phyloP scores from a whole-genome alignment of 1,140 invertebrate species.

The Magallana ariakensis region DNA sequence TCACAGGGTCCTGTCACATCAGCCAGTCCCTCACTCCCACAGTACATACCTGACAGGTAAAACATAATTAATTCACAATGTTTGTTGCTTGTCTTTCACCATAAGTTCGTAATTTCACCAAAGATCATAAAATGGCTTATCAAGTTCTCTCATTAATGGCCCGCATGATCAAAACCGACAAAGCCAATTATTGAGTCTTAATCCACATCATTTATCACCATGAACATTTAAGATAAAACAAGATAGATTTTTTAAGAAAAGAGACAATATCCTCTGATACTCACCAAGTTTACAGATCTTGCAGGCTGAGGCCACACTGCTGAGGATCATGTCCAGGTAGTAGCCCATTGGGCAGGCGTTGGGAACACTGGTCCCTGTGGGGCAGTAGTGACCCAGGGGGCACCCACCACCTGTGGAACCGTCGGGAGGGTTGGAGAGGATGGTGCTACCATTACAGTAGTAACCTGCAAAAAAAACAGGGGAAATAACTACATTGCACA shows the following conservation, averaged over 20 bases:
- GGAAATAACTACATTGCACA: too few relatives aligned
- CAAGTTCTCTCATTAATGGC: too few relatives aligned
- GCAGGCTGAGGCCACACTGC: constrained; percentile 65
- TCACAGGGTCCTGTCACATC: constrained; percentile 69
- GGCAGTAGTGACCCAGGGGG: constrained; percentile 74
- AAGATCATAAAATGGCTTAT: too few relatives aligned
- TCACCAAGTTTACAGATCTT: constrained; percentile 73
- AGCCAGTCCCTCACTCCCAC: constrained; percentile 69
- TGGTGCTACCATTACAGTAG: constrained; percentile 72
- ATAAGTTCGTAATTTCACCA: too few relatives aligned
- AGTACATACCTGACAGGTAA: constrained; percentile 70
- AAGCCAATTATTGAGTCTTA: too few relatives aligned
- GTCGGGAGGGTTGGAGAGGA: constrained; percentile 63
- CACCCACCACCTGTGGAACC: constrained; percentile 68
- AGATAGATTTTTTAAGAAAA: too few relatives aligned
- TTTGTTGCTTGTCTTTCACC: too few relatives aligned
- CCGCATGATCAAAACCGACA: too few relatives aligned
- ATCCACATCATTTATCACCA: too few relatives aligned
- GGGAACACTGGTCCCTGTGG: constrained; percentile 62
- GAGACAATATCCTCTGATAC: not conserved
- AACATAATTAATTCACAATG: not conserved
- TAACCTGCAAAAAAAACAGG: constrained; percentile 67
- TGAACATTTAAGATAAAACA: too few relatives aligned
- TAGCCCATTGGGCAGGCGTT: constrained; percentile 74
- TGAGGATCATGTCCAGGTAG: constrained; percentile 68